phyloP scores from a whole-genome alignment of 2,113 vertebrate species.

The Actenoides lindsayi region DNA sequence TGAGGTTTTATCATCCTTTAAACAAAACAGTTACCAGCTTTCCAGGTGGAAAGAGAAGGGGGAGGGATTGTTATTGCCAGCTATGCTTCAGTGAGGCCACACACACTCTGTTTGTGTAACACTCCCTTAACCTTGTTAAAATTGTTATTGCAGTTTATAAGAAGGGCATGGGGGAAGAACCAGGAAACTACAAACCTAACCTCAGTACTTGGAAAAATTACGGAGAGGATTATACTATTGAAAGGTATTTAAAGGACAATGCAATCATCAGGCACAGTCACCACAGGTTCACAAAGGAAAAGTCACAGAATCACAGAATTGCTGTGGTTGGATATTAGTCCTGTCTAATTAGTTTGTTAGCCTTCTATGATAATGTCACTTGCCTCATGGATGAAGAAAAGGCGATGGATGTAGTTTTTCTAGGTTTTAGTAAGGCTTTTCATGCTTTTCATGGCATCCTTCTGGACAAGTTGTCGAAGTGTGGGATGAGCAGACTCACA shows the following conservation, averaged over 20 bases:
- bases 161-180: background rate
- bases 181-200: background rate
- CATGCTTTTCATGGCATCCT: background rate
- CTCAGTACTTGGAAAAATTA: background rate
- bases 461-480: background rate
- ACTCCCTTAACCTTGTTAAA: background rate
- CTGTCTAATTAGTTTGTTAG: background rate
- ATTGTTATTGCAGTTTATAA: background rate
- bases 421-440: background rate
- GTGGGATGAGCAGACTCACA: background rate
- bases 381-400: background rate
- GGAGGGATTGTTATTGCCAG: background rate
- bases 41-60: background rate
- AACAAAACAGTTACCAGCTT: background rate
- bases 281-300: background rate
- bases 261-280: background rate
- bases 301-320: background rate
- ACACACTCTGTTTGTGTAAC: background rate
- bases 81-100: background rate
- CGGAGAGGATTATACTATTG: background rate
- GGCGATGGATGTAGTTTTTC: background rate
- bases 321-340: no score
- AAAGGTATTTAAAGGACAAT: background rate
- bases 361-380: background rate
- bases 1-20: background rate